Evolutionary conservation across 1,140 invertebrate species (phyloP).

Genomic region (Euura lappo): DNA sequence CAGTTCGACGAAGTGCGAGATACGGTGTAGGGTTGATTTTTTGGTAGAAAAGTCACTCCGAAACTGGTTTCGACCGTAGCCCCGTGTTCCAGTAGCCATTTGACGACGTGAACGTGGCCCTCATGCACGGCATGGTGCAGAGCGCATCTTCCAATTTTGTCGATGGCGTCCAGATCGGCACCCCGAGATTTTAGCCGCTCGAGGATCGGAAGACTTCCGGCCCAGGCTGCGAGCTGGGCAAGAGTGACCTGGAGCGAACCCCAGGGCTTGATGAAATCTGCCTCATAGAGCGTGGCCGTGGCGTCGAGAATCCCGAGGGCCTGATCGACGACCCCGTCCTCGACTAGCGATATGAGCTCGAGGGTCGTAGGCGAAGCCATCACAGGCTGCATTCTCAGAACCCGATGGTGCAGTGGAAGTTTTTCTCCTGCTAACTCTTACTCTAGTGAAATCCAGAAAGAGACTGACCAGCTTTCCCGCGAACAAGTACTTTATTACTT

Average conservation of each 20-base stretch:
- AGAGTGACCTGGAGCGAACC: not conserved
- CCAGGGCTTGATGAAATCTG: conserved; percentile 14
- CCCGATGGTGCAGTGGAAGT: no score
- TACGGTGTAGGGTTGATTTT: not conserved
- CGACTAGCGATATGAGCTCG: not conserved
- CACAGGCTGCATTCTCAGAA: no score
- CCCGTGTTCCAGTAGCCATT: conserved; percentile 29
- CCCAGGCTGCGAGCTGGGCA: conserved; percentile 34
- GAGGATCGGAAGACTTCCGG: conserved; percentile 26
- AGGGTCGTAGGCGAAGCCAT: not conserved
- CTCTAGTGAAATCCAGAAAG: not conserved
- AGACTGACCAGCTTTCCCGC: no score
- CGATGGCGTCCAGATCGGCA: conserved; percentile 29
- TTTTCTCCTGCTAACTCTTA: not conserved
- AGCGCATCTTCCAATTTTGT: conserved; percentile 34
- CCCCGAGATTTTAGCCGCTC: conserved; percentile 22
- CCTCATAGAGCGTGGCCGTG: not conserved
- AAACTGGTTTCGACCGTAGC: conserved; percentile 19
- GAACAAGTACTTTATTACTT: not conserved
- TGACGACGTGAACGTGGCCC: not conserved
- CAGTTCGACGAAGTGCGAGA: not conserved
- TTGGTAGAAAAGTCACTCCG: conserved; percentile 25
- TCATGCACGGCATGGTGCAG: conserved; percentile 30
- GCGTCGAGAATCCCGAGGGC: not conserved
- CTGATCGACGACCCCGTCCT: not conserved